Conservation (phyloP, 2,797 vertebrate species). For the Xyrichtys novacula region DNA sequence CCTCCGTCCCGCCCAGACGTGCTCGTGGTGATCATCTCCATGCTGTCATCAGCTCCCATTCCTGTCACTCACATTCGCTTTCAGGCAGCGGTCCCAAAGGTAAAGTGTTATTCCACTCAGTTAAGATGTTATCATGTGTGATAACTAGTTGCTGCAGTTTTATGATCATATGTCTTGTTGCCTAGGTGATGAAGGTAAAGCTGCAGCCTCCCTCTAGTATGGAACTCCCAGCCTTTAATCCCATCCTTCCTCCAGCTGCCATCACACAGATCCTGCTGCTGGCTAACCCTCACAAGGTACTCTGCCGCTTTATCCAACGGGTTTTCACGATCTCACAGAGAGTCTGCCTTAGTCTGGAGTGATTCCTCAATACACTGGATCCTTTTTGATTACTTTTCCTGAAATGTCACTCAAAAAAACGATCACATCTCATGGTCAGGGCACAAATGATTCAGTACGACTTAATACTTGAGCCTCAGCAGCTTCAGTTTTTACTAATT, state of each 20-base stretch:
- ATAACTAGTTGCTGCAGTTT: background rate
- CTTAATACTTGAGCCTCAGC: too few relatives aligned
- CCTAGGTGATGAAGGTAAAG: conserved; percentile 96
- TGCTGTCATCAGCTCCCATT: conserved; percentile 94
- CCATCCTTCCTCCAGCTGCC: conserved; percentile 92
- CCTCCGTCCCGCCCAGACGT: conserved; percentile 91
- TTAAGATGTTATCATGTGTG: background rate
- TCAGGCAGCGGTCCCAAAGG: conserved; percentile 98
- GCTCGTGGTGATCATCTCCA: conserved; percentile 97
- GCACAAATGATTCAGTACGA: too few relatives aligned
- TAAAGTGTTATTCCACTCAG: too few relatives aligned
- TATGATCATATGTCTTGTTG: conserved; percentile 5
- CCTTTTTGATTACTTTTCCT: too few relatives aligned
- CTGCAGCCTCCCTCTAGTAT: conserved; percentile 94
- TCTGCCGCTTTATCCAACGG: background rate
- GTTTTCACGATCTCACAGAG: too few relatives aligned
- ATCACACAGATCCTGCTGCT: conserved; percentile 96
- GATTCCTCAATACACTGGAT: background rate
- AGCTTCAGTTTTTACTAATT: too few relatives aligned
- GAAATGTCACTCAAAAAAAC: too few relatives aligned
- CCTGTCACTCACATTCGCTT: conserved; percentile 94
- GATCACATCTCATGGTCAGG: too few relatives aligned
- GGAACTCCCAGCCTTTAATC: conserved; percentile 95
- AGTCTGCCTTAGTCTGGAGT: background rate
- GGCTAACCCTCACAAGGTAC: conserved; percentile 97